phyloP scores from a whole-genome alignment of 2,113 vertebrate species.

The Castor canadensis region DNA sequence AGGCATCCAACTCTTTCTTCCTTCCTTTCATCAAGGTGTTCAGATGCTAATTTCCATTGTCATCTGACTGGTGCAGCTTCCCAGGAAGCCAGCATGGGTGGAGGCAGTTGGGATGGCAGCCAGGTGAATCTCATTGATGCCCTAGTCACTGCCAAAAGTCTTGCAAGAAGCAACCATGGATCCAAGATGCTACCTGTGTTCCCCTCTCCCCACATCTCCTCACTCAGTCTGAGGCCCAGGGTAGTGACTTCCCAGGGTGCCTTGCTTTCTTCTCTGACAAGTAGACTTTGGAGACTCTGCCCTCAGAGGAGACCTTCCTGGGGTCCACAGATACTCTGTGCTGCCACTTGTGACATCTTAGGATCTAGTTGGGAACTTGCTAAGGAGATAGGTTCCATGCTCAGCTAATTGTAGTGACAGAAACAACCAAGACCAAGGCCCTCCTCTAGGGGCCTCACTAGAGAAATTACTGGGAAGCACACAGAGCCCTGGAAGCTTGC shows the following conservation, averaged over 20 bases:
- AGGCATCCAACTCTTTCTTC: constrained; percentile 44
- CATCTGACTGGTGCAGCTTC: constrained; percentile 75
- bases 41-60: constrained; percentile 80
- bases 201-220: not conserved
- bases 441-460: not conserved
- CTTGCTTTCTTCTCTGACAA: constrained; percentile 14
- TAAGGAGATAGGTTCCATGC: not conserved
- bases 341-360: not conserved
- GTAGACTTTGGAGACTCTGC: not conserved
- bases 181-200: no score
- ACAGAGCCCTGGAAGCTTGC: not conserved
- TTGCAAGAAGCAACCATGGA: no score
- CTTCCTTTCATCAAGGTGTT: constrained; percentile 74
- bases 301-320: not conserved
- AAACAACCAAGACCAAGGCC: not conserved
- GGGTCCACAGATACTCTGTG: not conserved
- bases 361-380: not conserved
- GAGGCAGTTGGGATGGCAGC: no score
- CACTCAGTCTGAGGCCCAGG: not conserved
- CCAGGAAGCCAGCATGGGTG: constrained; percentile 67
- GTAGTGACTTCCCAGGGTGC: not conserved
- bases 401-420: not conserved
- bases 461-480: not conserved
- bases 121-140: no score
- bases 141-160: no score